These are phyloP conservation scores for Chymomyza caudatula DNA, from an alignment of 2,888 invertebrate genomes.

Conservation along the genomic window DNA sequence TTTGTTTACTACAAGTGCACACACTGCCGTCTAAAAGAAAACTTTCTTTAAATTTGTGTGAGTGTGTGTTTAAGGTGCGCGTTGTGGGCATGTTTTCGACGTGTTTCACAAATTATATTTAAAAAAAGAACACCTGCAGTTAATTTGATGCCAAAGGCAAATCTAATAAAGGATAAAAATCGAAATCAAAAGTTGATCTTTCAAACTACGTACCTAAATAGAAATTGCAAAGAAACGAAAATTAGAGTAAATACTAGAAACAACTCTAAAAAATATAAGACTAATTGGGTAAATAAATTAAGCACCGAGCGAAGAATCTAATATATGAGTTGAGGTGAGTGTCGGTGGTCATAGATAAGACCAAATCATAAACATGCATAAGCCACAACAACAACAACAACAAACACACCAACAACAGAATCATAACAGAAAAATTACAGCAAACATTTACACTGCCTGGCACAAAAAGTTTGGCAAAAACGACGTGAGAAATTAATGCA, in stretches of 20 bases:
- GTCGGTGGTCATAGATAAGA: neutral
- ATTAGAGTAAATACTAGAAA: neutral
- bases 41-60: neutral
- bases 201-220: neutral
- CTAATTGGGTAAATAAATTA: no score
- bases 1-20: constrained; percentile 43
- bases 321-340: constrained; percentile 35
- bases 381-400: constrained; percentile 35
- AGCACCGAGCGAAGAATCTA: neutral
- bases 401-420: constrained; percentile 6
- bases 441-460: constrained; percentile 27
- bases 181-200: no score
- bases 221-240: neutral
- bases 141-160: neutral
- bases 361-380: constrained; percentile 9
- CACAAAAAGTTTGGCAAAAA: constrained; percentile 25
- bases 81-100: neutral
- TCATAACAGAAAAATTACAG: constrained; percentile 13
- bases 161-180: neutral
- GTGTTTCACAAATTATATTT: neutral
- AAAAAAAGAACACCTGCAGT: neutral
- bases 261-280: neutral
- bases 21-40: neutral
- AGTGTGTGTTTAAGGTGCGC: neutral
- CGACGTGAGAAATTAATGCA: constrained; percentile 53